Evolutionary conservation across 2,113 vertebrate species (phyloP).

Genomic region (Nerophis ophidion): DNA sequence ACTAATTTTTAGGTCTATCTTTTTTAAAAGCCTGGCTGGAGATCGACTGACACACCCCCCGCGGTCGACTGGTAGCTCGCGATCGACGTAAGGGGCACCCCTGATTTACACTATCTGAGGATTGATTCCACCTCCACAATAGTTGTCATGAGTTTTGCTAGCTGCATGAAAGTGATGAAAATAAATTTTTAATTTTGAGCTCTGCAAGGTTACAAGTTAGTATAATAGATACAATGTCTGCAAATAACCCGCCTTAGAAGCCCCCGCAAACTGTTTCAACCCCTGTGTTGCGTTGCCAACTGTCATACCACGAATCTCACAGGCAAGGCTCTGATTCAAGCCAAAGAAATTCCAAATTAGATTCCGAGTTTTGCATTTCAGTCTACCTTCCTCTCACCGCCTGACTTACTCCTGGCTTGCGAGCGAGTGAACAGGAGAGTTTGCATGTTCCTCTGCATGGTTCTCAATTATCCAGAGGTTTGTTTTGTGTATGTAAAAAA

Average conservation of each 20-base stretch:
- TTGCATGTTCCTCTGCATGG: constrained; percentile 6
- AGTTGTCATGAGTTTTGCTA: too few relatives aligned
- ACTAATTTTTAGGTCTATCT: too few relatives aligned
- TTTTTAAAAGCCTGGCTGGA: too few relatives aligned
- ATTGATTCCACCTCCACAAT: too few relatives aligned
- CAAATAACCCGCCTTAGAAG: constrained; percentile 28
- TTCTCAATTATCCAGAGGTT: constrained; percentile 19
- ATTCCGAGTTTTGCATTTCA: neutral
- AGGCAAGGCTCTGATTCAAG: constrained; percentile 9
- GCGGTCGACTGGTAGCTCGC: too few relatives aligned
- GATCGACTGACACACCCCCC: too few relatives aligned
- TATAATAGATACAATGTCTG: constrained; percentile 25
- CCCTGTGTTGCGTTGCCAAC: constrained; percentile 11
- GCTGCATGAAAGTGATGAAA: too few relatives aligned
- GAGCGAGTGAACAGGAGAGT: neutral
- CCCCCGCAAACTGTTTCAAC: constrained; percentile 10
- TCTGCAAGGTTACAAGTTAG: neutral
- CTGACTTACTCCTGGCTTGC: neutral
- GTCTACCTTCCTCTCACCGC: neutral
- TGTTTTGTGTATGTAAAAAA: constrained; percentile 5
- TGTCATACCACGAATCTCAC: constrained; percentile 7
- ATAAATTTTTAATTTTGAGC: too few relatives aligned
- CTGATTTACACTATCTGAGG: too few relatives aligned
- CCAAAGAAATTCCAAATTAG: constrained; percentile 37
- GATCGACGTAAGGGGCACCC: too few relatives aligned